Percentiles rank a stretch among this genome's conserved stretches.
Conservation (phyloP, 2,888 invertebrate species). For the Zaprionus bogoriensis region DNA sequence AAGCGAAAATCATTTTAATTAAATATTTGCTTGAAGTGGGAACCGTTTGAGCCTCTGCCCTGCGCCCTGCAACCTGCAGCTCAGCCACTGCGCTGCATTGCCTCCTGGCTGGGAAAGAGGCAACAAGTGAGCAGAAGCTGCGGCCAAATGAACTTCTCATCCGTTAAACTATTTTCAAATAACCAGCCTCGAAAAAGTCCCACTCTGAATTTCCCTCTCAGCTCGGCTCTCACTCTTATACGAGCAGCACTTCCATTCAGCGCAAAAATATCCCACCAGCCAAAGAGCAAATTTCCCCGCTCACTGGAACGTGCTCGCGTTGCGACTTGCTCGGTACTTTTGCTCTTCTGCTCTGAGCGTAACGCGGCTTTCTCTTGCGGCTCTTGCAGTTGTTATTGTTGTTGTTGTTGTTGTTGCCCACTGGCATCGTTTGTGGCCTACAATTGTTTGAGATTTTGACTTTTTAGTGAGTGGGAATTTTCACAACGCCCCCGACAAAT, state of each 20-base stretch:
- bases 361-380: neutral
- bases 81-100: neutral
- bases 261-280: conserved; percentile 16
- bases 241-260: conserved; percentile 59
- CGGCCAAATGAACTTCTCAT: conserved; percentile 13
- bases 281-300: conserved; percentile 58
- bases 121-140: conserved; percentile 65
- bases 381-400: conserved; percentile 1
- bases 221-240: conserved; percentile 53
- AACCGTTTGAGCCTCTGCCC: neutral
- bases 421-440: conserved; percentile 53
- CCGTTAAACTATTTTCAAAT: conserved; percentile 51
- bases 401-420: conserved; percentile 5
- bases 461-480: conserved; percentile 49
- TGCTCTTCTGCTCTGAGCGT: conserved; percentile 37
- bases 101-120: conserved; percentile 8
- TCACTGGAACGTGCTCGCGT: conserved; percentile 25
- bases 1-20: conserved; percentile 46
- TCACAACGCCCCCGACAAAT: conserved; percentile 29
- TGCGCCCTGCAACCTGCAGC: neutral
- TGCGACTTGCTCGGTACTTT: conserved; percentile 27
- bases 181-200: conserved; percentile 18
- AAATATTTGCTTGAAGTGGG: conserved; percentile 51
- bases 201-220: conserved; percentile 13
- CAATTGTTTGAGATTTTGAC: conserved; percentile 54